Conservation (phyloP, 2,113 vertebrate species). For the Pachycephala philippinensis region DNA sequence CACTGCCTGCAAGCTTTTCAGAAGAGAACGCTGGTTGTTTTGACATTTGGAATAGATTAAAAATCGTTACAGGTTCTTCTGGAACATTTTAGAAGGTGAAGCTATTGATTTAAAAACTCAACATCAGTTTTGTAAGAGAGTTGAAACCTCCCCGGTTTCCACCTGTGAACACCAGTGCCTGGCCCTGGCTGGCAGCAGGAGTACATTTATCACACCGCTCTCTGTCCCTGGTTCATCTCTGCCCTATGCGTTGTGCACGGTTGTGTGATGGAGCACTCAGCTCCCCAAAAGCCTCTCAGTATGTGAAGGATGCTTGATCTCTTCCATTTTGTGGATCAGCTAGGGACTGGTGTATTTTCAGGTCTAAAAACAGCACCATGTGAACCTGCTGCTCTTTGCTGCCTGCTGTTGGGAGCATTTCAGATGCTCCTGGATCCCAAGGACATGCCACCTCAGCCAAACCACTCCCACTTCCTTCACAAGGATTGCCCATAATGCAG, state of each 20-base stretch:
- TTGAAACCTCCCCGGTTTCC: not conserved
- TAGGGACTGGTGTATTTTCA: not conserved
- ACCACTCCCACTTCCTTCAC: not conserved
- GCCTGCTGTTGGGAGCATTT: not conserved
- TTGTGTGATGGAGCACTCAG: not conserved
- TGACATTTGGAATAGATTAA: constrained; percentile 68
- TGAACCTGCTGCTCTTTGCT: not conserved
- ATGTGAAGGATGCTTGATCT: not conserved
- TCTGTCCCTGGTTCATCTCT: not conserved
- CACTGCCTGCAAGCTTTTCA: not conserved
- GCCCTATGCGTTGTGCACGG: not conserved
- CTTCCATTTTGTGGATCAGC: not conserved
- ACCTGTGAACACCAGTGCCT: not conserved
- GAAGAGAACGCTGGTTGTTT: constrained; percentile 36
- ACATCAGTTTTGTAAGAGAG: constrained; percentile 27
- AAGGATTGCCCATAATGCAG: not conserved
- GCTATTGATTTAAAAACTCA: constrained; percentile 60
- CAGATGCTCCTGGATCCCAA: not conserved
- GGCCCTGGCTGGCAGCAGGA: not conserved
- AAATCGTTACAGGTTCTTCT: constrained; percentile 60
- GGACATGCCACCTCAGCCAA: not conserved
- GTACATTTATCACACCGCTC: accelerated
- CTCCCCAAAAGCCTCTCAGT: not conserved
- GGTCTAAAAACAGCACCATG: not conserved
- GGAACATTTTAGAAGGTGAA: constrained; percentile 63